These are phyloP conservation scores for Paralichthys olivaceus DNA, from an alignment of 2,113 vertebrate genomes.

Conservation along the genomic window DNA sequence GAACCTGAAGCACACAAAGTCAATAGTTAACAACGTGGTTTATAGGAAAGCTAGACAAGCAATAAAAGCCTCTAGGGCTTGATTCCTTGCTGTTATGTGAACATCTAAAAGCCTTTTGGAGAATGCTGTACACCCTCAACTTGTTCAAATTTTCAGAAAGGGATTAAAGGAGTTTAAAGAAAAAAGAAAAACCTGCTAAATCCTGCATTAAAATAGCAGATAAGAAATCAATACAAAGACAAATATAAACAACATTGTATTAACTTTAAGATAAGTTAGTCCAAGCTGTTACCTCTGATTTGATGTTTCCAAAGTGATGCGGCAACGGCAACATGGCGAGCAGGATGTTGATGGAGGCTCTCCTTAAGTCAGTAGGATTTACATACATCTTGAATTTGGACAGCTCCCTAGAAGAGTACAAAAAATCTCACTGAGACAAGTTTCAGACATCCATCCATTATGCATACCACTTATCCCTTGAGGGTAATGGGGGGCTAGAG, in stretches of 20 bases:
- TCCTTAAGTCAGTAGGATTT: constrained; percentile 94
- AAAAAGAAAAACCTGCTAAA: not conserved
- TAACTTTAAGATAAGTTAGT: not conserved
- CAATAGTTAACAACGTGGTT: constrained; percentile 2
- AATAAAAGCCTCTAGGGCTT: not conserved
- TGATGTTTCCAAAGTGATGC: constrained; percentile 97
- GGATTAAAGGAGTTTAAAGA: not conserved
- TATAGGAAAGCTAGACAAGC: not conserved
- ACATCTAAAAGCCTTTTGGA: not conserved
- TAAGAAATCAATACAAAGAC: not conserved
- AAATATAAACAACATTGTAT: not conserved
- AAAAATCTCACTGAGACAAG: constrained; percentile 11
- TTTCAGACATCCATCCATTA: not conserved
- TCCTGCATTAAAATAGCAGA: not conserved
- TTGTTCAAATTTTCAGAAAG: not conserved
- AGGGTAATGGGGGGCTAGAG: no score
- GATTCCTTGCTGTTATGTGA: not conserved
- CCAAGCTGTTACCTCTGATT: constrained; percentile 88
- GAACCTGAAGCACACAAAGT: constrained; percentile 82
- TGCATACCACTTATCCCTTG: no score
- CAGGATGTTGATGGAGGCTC: constrained; percentile 95
- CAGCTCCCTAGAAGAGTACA: constrained; percentile 86
- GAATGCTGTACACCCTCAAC: no score
- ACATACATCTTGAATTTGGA: constrained; percentile 97
- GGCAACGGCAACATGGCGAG: constrained; percentile 93